Evolutionary conservation across 2,113 vertebrate species (phyloP).

Genomic region (Lophochroa leadbeateri): DNA sequence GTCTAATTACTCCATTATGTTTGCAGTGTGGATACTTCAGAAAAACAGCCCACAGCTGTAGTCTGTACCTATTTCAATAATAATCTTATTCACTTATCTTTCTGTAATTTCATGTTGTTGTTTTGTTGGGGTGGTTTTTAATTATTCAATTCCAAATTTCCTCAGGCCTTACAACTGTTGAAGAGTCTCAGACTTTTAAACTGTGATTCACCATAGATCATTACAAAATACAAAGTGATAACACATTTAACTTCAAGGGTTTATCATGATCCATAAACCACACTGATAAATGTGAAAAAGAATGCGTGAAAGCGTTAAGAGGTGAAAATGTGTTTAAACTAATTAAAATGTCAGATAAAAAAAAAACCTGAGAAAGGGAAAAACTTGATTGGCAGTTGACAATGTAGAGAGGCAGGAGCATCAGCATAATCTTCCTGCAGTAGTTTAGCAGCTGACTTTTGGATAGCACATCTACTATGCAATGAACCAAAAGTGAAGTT

Average conservation of each 20-base stretch:
- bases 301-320: not conserved
- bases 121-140: not conserved
- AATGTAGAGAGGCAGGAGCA: not conserved
- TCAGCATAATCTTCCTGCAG: not conserved
- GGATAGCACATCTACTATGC: not conserved
- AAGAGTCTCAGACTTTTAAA: not conserved
- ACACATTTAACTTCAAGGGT: not conserved
- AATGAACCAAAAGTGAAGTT: not conserved
- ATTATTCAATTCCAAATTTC: not conserved
- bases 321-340: not conserved
- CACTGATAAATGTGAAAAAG: not conserved
- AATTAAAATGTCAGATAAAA: not conserved
- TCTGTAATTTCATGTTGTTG: not conserved
- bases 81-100: not conserved
- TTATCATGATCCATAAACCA: not conserved
- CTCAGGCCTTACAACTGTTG: not conserved
- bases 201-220: not conserved
- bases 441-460: not conserved
- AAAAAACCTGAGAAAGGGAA: not conserved
- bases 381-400: not conserved
- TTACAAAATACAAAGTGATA: not conserved
- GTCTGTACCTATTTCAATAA: not conserved
- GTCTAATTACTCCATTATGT: fast-evolving
- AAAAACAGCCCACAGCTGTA: not conserved
- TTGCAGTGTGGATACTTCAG: not conserved